Conservation (phyloP, 2,888 invertebrate genomes). For the Aphrophora alni region DNA sequence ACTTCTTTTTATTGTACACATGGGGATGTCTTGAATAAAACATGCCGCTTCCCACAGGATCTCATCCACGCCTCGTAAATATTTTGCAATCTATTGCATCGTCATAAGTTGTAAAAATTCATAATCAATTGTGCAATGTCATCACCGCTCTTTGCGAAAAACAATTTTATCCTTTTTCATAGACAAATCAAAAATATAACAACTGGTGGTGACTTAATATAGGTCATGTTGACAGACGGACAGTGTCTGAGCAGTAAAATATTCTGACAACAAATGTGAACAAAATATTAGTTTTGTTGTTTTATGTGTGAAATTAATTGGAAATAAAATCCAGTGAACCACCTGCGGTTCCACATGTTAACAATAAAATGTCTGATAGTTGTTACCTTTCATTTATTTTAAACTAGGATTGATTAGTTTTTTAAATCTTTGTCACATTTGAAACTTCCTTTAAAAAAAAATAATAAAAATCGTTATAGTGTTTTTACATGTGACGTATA, state of each 20-base stretch:
- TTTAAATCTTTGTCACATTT: no score
- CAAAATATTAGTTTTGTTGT: not conserved
- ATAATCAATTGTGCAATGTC: not conserved
- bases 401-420: no score
- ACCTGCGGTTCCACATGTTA: not conserved
- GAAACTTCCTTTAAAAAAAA: no score
- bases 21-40: not conserved
- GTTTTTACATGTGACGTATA: no score
- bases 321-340: not conserved
- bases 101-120: not conserved
- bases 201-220: not conserved
- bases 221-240: not conserved
- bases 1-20: not conserved
- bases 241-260: not conserved
- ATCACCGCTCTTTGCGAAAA: not conserved
- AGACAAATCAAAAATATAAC: not conserved
- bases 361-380: not conserved
- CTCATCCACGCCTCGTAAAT: not conserved
- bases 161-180: not conserved
- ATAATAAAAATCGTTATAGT: no score
- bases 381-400: no score
- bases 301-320: not conserved
- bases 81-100: not conserved
- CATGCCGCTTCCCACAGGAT: not conserved
- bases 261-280: not conserved